Conservation (phyloP, 2,888 invertebrate species). For the Pollenia amentaria region DNA sequence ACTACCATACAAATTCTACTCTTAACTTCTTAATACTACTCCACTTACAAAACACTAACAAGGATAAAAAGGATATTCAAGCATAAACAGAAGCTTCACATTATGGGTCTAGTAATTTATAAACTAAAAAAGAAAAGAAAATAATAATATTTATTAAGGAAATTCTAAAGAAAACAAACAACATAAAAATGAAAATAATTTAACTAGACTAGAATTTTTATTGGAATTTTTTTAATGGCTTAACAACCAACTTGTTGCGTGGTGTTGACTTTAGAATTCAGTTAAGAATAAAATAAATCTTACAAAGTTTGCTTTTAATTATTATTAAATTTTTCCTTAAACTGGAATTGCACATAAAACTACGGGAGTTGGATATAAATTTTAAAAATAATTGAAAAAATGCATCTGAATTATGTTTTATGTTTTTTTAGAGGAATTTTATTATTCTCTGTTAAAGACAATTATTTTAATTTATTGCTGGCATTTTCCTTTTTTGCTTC, state of each 20-base stretch:
- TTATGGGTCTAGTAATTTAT: conserved; percentile 10
- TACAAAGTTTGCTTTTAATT: background rate
- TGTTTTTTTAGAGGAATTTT: background rate
- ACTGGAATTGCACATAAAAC: background rate
- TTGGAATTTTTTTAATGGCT: background rate
- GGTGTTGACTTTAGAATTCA: conserved; percentile 3
- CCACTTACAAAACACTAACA: background rate
- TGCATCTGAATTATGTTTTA: background rate
- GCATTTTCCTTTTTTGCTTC: background rate
- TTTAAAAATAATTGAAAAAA: background rate
- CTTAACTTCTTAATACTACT: background rate
- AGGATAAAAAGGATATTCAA: background rate
- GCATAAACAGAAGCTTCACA: background rate
- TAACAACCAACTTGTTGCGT: background rate
- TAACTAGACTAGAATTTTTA: background rate
- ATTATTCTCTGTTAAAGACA: background rate
- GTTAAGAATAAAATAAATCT: background rate
- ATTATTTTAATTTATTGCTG: conserved; percentile 7
- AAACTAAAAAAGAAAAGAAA: background rate
- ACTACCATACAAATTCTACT: background rate
- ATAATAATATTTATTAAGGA: background rate
- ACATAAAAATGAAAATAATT: background rate
- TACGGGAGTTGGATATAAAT: background rate
- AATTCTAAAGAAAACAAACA: background rate
- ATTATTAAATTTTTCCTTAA: conserved; percentile 4